A percentile compares a stretch with the other conserved stretches of the same genome.
Evolutionary conservation across 1,140 invertebrate species (phyloP).

Genomic region (Vanessa atalanta): DNA sequence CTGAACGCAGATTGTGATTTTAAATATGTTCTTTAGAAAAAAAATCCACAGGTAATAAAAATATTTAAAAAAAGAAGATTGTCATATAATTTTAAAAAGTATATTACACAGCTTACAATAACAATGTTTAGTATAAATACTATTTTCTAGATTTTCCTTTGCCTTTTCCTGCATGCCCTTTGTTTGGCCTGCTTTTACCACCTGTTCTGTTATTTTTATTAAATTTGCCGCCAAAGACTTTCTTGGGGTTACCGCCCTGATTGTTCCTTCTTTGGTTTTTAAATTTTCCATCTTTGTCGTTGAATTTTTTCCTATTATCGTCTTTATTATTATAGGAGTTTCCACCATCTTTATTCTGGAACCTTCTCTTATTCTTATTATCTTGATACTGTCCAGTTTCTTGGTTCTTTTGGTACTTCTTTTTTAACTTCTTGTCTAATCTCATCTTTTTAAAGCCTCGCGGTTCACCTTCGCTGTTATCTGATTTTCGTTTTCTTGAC

Average conservation of each 20-base stretch:
- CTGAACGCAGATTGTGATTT: too few species aligned
- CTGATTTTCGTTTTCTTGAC: slow-evolving; percentile 61
- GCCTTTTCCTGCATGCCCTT: slow-evolving; percentile 40
- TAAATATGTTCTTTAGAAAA: too few species aligned
- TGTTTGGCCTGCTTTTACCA: slow-evolving; percentile 27
- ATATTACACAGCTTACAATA: slow-evolving; percentile 2
- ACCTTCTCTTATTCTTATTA: slow-evolving; percentile 48
- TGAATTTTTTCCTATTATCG: slow-evolving; percentile 41
- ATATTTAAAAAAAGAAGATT: too few species aligned
- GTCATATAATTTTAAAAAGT: neutral
- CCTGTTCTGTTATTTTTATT: slow-evolving; percentile 57
- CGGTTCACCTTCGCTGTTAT: slow-evolving; percentile 50
- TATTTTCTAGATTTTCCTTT: slow-evolving; percentile 50
- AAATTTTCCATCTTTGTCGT: slow-evolving; percentile 42
- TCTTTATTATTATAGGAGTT: slow-evolving; percentile 44
- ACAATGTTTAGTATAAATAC: slow-evolving; percentile 8
- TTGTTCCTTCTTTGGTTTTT: slow-evolving; percentile 45
- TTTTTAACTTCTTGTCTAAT: slow-evolving; percentile 69
- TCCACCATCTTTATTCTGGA: slow-evolving; percentile 41
- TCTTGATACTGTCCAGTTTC: slow-evolving; percentile 39
- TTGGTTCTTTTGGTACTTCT: slow-evolving; percentile 63
- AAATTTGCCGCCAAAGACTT: slow-evolving; percentile 71
- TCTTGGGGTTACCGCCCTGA: slow-evolving; percentile 52
- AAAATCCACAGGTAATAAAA: too few species aligned
- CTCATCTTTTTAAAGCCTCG: slow-evolving; percentile 75